Base-by-base conservation (phyloP, 2,797 vertebrate species). In the Semaprochilodus insignis region DNA sequence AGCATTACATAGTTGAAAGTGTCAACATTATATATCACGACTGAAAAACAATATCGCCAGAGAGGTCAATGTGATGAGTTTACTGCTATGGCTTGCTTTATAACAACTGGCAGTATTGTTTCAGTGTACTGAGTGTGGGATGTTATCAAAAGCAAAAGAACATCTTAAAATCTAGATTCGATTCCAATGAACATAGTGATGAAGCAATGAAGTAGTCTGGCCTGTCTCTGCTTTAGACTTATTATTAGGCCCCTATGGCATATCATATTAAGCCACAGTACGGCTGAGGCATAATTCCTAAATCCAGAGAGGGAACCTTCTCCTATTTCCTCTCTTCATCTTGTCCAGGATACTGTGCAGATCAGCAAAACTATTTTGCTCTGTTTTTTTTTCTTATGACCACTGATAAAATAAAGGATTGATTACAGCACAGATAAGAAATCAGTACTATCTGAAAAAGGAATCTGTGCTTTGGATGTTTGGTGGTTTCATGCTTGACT, bases 1-100 rank as follows among this genome's bases (percentile, higher is more conserved):
- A 36, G 51, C 44, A 77, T 82, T 77, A 75, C 55, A 74, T n/a
- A 71, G 25, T 27, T 34, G 36, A 52, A 75, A 69, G 4, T 48
- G 1, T 69, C 16, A 4, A n/a, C 71, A 51, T 72, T 19, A 51
- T 69, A 77, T 62, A 51, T 51, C 62, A 51, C 34, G 8, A 52
- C 21, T 25, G 40, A 77, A 40, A 51, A 52, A 72, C 48, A 36
- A 52, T 65, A 48, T 11, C 8, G 16, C 52, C 25, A 78, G 44
- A 48, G 10, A 48, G 8, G 10, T 48, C 11, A 48, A 13, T 48
- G 44, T 48, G 44, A 48, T 10, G 8, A 13, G 44, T 48, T 10
- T 48, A 48, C 44, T 23, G 70, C n/a, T 23, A 25, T 27, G 11
- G 25, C 48, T 31, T 23, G 8, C 14, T 34, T 55, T 27, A 4